phyloP scores from a whole-genome alignment of 2,797 vertebrate genomes.

The Trachops cirrhosus region DNA sequence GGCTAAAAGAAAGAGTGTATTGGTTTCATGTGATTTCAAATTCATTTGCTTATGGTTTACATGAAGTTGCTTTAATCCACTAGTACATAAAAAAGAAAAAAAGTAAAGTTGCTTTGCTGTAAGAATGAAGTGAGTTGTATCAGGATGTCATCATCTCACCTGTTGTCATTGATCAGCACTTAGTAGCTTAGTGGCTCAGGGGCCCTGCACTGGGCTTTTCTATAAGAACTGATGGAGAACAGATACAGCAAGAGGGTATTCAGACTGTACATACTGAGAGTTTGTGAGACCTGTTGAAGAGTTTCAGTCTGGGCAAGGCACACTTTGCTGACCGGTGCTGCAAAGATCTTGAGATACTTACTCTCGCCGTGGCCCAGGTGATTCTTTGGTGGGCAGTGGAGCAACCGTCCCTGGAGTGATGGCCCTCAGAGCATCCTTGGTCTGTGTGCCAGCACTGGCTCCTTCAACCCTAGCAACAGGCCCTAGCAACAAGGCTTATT shows the following conservation, averaged over 20 bases:
- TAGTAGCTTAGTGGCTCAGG: not conserved
- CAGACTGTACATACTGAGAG: not conserved
- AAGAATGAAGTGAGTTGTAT: not conserved
- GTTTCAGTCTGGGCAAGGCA: not conserved
- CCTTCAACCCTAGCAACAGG: not conserved
- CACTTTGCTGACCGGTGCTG: not conserved
- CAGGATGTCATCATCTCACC: not conserved
- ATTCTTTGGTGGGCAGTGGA: not conserved
- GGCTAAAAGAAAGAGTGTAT: not conserved
- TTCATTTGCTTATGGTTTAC: not conserved
- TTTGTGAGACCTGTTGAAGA: not conserved
- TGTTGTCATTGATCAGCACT: not conserved
- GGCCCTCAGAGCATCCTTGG: not conserved
- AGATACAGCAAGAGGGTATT: not conserved
- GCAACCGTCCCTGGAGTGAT: not conserved
- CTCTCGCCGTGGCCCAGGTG: not conserved
- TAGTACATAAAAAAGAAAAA: not conserved
- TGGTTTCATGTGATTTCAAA: not conserved
- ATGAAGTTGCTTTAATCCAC: not conserved
- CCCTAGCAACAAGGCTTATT: not conserved
- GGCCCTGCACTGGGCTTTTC: not conserved
- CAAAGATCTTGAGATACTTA: not conserved
- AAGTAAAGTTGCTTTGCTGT: not conserved
- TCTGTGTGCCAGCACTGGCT: not conserved
- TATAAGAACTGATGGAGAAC: not conserved